Conservation (phyloP, 2,888 invertebrate species). For the Tineola bisselliella region DNA sequence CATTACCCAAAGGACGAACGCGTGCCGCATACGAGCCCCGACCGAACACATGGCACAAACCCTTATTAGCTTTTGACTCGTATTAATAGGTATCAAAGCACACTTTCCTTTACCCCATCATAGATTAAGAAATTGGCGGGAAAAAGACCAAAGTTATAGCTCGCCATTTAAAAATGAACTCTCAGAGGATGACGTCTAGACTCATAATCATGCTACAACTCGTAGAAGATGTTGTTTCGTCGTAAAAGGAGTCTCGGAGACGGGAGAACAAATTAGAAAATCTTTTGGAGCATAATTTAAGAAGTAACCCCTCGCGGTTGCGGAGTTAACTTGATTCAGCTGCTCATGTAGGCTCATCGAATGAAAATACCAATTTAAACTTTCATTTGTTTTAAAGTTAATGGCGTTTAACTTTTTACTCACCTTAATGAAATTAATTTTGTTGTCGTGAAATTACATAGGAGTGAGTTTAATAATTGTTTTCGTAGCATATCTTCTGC, state of each 20-base stretch:
- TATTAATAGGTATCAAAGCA: constrained; percentile 46
- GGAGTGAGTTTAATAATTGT: too few species aligned
- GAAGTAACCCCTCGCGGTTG: constrained; percentile 38
- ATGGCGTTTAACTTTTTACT: neutral
- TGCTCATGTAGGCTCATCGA: constrained; percentile 7
- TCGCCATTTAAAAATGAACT: constrained; percentile 36
- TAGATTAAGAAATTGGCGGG: constrained; percentile 20
- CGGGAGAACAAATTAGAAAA: constrained; percentile 63
- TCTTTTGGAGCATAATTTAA: constrained; percentile 65
- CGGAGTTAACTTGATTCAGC: constrained; percentile 42
- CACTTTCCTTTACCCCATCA: constrained; percentile 31
- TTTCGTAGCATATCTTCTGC: too few species aligned
- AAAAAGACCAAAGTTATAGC: constrained; percentile 28
- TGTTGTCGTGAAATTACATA: neutral
- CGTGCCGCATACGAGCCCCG: constrained; percentile 43
- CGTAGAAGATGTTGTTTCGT: constrained; percentile 21
- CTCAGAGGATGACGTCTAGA: constrained; percentile 39
- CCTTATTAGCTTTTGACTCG: constrained; percentile 39
- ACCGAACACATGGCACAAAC: constrained; percentile 29
- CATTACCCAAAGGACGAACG: constrained; percentile 64
- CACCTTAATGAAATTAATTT: constrained; percentile 1
- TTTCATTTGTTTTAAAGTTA: constrained; percentile 4
- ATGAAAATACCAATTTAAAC: constrained; percentile 7
- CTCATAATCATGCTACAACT: constrained; percentile 29
- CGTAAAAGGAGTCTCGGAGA: constrained; percentile 40